A percentile compares a stretch with the other conserved stretches of the same genome.
Conservation (phyloP, 2,888 invertebrate genomes). For the Serrognathus titanus region DNA sequence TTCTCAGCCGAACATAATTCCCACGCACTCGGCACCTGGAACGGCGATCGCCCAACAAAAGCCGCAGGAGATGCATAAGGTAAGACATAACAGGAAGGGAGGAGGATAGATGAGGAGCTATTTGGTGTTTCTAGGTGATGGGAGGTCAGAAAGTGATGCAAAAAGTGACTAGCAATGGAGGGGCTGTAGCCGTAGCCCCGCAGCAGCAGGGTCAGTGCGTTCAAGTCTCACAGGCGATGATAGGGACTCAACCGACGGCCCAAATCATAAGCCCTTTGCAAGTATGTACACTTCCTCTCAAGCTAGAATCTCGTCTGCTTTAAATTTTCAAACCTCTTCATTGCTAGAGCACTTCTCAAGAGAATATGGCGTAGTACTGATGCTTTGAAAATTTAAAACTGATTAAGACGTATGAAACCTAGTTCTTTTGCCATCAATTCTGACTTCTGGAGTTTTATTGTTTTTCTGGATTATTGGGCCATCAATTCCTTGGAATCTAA, state of each 20-base stretch:
- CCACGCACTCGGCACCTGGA: constrained; percentile 58
- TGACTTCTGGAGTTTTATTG: no score
- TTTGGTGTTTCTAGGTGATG: constrained; percentile 37
- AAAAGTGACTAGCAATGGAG: constrained; percentile 50
- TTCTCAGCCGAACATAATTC: constrained; percentile 65
- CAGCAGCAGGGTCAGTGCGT: constrained; percentile 69
- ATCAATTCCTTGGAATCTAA: no score
- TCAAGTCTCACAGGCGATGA: constrained; percentile 68
- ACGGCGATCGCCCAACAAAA: constrained; percentile 53
- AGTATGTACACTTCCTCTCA: constrained; percentile 43
- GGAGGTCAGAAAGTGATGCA: constrained; percentile 55
- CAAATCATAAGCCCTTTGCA: constrained; percentile 73
- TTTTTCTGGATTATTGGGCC: no score
- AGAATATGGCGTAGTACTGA: constrained; percentile 14
- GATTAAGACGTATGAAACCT: no score
- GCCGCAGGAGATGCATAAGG: constrained; percentile 65
- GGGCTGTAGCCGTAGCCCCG: constrained; percentile 50
- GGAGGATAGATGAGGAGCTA: no score
- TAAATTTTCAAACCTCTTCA: constrained; percentile 18
- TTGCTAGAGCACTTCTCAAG: constrained; percentile 10
- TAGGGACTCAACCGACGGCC: constrained; percentile 62
- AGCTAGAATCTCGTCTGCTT: constrained; percentile 12
- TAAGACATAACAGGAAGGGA: constrained; percentile 33
- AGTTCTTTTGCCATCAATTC: not conserved
- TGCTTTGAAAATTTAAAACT: constrained; percentile 14